Evolutionary conservation across 2,888 invertebrate genomes (phyloP).

Genomic region (Pyrgus malvae): DNA sequence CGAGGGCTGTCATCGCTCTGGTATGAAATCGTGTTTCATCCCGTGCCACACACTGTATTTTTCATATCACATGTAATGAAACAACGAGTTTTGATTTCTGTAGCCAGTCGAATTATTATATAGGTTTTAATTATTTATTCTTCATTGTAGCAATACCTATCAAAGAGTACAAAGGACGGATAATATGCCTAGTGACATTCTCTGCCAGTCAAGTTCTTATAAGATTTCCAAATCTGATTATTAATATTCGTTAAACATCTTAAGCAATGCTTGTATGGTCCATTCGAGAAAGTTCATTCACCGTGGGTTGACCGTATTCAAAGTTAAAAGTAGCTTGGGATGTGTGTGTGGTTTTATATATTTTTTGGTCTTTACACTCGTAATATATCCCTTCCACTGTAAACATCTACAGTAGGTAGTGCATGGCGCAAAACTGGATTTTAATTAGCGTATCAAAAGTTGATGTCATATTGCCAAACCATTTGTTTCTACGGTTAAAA

Average conservation of each 20-base stretch:
- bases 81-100: no score
- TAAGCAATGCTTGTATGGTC: background rate
- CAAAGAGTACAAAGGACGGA: no score
- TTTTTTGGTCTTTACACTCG: background rate
- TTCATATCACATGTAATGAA: no score
- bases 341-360: background rate
- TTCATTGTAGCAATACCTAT: no score
- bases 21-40: no score
- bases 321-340: background rate
- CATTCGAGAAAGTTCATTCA: conserved; percentile 13
- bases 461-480: background rate
- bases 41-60: no score
- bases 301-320: conserved; percentile 3
- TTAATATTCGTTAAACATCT: conserved; percentile 9
- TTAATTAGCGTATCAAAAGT: background rate
- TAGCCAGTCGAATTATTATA: no score
- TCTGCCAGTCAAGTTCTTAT: no score
- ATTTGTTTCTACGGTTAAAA: background rate
- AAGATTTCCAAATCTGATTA: conserved; percentile 1
- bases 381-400: background rate
- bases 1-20: no score
- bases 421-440: background rate
- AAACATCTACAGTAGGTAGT: background rate
- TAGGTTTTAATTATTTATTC: no score
- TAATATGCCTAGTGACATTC: no score